Conservation (phyloP, 2,113 vertebrate genomes). For the Ornithorhynchus anatinus region DNA sequence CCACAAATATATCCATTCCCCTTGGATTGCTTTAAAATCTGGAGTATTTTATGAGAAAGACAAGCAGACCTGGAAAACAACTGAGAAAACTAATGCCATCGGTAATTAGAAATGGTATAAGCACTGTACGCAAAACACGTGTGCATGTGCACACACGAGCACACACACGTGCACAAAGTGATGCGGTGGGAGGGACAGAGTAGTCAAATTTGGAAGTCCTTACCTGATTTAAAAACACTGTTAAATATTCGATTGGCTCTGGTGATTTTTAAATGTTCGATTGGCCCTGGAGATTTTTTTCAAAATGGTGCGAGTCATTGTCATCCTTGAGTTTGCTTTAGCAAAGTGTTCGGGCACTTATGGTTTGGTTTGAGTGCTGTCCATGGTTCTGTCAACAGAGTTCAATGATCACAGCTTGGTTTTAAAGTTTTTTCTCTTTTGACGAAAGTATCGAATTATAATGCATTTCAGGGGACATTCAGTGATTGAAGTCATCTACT, state of each 20-base stretch:
- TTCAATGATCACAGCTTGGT: neutral
- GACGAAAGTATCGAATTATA: neutral
- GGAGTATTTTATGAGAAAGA: slow-evolving; percentile 29
- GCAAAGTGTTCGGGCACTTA: neutral
- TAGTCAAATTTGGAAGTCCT: neutral
- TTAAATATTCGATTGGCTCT: neutral
- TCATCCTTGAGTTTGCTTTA: neutral
- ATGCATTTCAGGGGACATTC: neutral
- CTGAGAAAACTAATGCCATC: neutral
- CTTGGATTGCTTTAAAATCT: neutral
- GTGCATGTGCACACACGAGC: neutral
- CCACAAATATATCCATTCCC: slow-evolving; percentile 20
- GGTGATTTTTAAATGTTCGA: neutral
- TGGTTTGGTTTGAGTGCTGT: neutral
- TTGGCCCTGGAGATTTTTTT: neutral
- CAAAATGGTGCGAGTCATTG: neutral
- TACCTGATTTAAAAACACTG: neutral
- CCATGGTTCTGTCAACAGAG: slow-evolving; percentile 18
- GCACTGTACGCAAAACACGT: neutral
- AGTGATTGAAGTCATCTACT: neutral
- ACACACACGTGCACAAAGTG: neutral
- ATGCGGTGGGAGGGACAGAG: neutral
- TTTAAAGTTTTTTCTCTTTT: slow-evolving; percentile 4
- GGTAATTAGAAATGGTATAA: neutral
- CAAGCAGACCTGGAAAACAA: slow-evolving; percentile 12